Evolutionary conservation across 2,113 vertebrate genomes (phyloP).

Genomic region (Burhinus oedicnemus): DNA sequence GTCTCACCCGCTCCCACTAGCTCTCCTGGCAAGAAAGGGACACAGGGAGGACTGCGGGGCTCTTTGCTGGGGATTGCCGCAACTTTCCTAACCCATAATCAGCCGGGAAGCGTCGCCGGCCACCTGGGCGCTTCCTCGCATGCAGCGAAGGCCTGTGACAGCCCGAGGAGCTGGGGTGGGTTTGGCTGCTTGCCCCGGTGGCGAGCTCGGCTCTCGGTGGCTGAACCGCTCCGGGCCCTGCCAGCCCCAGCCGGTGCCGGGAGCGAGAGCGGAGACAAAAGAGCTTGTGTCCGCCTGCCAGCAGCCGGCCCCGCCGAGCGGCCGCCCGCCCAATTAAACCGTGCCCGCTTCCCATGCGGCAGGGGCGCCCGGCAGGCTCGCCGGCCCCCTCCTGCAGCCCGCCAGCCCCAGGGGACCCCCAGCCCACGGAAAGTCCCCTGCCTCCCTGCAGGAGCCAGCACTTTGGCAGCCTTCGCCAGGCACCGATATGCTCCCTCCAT

Average conservation of each 20-base stretch:
- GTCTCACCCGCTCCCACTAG: fast-evolving
- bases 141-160: constrained; percentile 7
- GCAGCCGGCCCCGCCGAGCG: constrained; percentile 56
- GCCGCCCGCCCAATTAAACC: constrained; percentile 61
- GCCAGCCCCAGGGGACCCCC: neutral
- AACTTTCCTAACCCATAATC: neutral
- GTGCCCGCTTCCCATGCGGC: constrained; percentile 59
- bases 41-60: neutral
- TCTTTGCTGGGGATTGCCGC: neutral
- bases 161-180: neutral
- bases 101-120: neutral
- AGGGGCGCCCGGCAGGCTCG: constrained; percentile 5
- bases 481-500: fast-evolving
- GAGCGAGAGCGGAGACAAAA: constrained; percentile 58
- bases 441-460: neutral
- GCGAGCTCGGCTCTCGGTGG: constrained; percentile 51
- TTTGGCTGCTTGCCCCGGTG: constrained; percentile 48
- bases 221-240: constrained; percentile 48
- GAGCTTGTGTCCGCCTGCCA: constrained; percentile 68
- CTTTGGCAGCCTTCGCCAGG: neutral
- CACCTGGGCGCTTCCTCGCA: constrained; percentile 44
- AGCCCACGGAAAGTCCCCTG: neutral
- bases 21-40: neutral
- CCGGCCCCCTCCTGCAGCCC: neutral
- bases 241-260: constrained; percentile 63